These are phyloP conservation scores for Cebidichthys violaceus DNA, from an alignment of 2,113 vertebrate species.

Conservation along the genomic window DNA sequence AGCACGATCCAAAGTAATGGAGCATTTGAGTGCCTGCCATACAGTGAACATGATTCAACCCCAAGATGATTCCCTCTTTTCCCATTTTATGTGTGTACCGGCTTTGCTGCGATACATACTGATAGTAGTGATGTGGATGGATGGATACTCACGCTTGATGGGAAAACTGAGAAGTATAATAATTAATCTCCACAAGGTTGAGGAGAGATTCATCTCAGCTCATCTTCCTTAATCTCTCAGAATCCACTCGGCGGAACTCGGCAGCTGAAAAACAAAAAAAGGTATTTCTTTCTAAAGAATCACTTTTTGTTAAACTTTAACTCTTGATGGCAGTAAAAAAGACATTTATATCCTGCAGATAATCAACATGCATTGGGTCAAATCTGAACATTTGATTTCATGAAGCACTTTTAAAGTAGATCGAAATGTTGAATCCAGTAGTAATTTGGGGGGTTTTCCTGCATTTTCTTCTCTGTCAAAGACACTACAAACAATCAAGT, in stretches of 20 bases:
- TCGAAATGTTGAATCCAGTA: background rate
- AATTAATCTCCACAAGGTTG: conserved; percentile 34
- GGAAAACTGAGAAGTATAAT: conserved; percentile 55
- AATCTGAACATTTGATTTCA: background rate
- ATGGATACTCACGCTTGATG: conserved; percentile 64
- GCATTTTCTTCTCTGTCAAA: background rate
- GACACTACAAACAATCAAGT: background rate
- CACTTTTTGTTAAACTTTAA: background rate
- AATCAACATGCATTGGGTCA: background rate
- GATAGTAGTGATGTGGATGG: background rate
- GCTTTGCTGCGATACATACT: background rate
- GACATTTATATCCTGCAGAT: background rate
- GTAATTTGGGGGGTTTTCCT: background rate
- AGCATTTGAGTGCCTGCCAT: background rate
- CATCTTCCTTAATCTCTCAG: conserved; percentile 23
- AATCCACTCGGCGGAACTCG: conserved; percentile 4
- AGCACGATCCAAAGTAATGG: background rate
- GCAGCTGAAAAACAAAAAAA: conserved; percentile 16
- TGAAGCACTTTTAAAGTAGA: background rate
- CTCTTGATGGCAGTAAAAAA: background rate
- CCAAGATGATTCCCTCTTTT: background rate
- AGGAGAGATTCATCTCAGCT: conserved; percentile 67
- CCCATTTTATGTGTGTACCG: background rate
- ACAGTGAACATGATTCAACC: background rate
- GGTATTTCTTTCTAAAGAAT: background rate